Conservation (phyloP, 1,140 invertebrate genomes). For the Drosophila rufa region DNA sequence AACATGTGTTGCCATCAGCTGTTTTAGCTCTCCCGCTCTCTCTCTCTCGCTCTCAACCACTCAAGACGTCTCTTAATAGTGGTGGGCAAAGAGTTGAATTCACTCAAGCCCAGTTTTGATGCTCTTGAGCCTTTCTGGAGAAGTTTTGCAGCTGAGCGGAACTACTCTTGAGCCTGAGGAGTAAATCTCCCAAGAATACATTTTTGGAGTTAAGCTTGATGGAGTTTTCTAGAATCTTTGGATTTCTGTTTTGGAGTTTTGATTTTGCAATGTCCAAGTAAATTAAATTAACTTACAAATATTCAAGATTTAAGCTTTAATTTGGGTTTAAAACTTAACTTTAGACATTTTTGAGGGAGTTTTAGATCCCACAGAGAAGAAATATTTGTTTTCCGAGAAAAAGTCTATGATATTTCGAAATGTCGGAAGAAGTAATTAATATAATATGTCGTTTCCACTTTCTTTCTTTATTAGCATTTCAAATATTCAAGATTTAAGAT, state of each 20-base stretch:
- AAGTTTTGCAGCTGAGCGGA: too few species aligned
- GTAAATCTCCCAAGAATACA: neutral
- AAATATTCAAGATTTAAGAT: too few species aligned
- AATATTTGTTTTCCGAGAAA: too few species aligned
- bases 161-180: neutral
- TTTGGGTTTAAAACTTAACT: too few species aligned
- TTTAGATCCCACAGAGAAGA: too few species aligned
- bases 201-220: neutral
- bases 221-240: neutral
- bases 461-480: too few species aligned
- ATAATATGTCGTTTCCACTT: too few species aligned
- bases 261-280: neutral
- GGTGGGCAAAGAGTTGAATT: neutral
- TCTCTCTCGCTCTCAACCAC: neutral
- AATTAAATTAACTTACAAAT: too few species aligned
- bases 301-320: too few species aligned
- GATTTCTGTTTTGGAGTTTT: neutral
- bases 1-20: slow-evolving; percentile 51
- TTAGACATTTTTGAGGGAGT: too few species aligned
- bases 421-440: too few species aligned
- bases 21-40: slow-evolving; percentile 10
- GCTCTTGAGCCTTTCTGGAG: slow-evolving; percentile 11
- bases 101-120: slow-evolving; percentile 10
- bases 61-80: neutral
- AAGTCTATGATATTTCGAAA: too few species aligned